Evolutionary conservation across 2,113 vertebrate genomes (phyloP).

Genomic region (Cebidichthys violaceus): DNA sequence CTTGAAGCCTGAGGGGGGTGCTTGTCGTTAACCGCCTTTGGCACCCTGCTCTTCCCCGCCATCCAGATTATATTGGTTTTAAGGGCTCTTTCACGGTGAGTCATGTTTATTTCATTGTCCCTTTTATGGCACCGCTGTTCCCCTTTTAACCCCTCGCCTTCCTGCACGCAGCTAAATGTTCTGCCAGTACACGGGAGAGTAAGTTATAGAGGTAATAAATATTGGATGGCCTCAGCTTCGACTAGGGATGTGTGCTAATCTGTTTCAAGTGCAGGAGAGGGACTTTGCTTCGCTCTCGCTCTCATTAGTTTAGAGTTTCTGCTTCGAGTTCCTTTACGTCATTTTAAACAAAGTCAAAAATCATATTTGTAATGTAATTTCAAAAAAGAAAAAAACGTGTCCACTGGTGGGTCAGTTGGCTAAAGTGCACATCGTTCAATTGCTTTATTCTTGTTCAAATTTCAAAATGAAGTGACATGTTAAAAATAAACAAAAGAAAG

Average conservation of each 20-base stretch:
- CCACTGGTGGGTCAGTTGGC: background rate
- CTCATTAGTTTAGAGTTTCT: conserved; percentile 46
- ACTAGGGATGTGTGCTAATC: conserved; percentile 71
- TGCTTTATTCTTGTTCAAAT: background rate
- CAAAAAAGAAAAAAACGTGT: background rate
- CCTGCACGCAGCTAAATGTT: conserved; percentile 71
- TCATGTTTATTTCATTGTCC: conserved; percentile 82
- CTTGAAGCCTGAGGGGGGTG: conserved; percentile 39
- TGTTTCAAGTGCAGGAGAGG: conserved; percentile 63
- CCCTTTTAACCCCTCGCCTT: conserved; percentile 76
- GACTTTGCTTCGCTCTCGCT: conserved; percentile 18
- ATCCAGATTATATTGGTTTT: conserved; percentile 68
- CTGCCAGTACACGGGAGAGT: conserved; percentile 64
- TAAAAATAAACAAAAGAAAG: background rate
- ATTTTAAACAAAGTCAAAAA: conserved; percentile 3
- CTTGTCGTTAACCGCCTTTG: conserved; percentile 50
- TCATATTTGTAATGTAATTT: background rate
- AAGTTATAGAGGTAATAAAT: conserved; percentile 80
- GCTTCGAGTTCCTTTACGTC: background rate
- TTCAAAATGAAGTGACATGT: background rate
- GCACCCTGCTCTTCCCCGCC: conserved; percentile 43
- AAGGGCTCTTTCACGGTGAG: conserved; percentile 72
- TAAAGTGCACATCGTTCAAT: background rate
- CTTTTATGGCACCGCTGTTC: conserved; percentile 75
- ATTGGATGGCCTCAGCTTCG: conserved; percentile 72